Conservation (phyloP, 2,113 vertebrate species). For the Grammomys surdaster region DNA sequence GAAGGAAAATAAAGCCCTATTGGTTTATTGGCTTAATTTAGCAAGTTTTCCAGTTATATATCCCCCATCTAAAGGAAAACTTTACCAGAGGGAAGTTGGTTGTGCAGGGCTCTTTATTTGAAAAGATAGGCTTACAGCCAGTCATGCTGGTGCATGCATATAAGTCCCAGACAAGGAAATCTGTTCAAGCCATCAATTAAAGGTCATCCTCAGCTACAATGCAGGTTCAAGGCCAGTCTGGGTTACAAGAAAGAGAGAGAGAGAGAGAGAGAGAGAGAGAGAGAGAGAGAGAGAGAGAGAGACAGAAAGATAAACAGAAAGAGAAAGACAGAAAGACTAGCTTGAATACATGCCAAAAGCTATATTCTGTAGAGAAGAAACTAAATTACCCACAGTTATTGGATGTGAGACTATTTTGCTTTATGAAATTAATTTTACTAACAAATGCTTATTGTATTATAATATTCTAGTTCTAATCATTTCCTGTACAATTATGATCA, state of each 20-base stretch:
- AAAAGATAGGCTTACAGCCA: background rate
- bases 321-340: background rate
- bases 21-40: conserved; percentile 10
- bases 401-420: conserved; percentile 39
- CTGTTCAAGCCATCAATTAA: background rate
- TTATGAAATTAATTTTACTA: conserved; percentile 62
- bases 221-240: background rate
- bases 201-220: background rate
- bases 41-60: background rate
- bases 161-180: background rate
- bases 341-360: conserved; percentile 40
- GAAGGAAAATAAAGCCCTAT: conserved; percentile 10
- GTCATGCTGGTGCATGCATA: background rate
- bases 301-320: background rate
- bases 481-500: conserved; percentile 70
- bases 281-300: too few species aligned
- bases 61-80: background rate
- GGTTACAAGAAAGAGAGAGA: background rate
- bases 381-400: conserved; percentile 54
- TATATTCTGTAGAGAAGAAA: conserved; percentile 44
- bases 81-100: conserved; percentile 20
- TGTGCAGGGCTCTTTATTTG: conserved; percentile 12
- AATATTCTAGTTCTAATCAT: conserved; percentile 56
- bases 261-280: too few species aligned
- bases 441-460: conserved; percentile 65